Conservation (phyloP, 1,140 invertebrate species). For the Drosophila truncata region DNA sequence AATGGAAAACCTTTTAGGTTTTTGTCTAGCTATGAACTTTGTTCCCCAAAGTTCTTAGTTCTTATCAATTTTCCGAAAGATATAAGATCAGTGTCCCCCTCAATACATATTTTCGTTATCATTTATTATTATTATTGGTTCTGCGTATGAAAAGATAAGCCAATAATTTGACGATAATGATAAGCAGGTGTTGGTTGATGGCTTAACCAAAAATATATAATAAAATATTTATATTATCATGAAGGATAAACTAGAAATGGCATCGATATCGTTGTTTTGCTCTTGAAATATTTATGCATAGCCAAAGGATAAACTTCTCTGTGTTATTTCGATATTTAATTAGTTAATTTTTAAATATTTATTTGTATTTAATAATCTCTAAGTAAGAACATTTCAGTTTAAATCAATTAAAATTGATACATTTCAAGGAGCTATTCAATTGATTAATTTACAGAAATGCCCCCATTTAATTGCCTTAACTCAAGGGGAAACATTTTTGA, state of each 20-base stretch:
- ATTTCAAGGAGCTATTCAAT: background rate
- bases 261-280: no score
- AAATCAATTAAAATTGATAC: background rate
- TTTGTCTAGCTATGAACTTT: background rate
- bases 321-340: no score
- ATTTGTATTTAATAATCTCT: background rate
- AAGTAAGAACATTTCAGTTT: background rate
- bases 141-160: constrained; percentile 4
- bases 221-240: background rate
- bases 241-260: background rate
- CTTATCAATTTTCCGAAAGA: background rate
- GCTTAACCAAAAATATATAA: background rate
- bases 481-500: constrained; percentile 18
- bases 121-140: constrained; percentile 11
- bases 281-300: no score
- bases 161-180: constrained; percentile 1
- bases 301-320: no score
- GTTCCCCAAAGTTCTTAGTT: background rate
- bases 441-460: constrained; percentile 28
- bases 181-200: background rate
- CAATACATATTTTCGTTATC: constrained; percentile 3
- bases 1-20: background rate
- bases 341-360: background rate
- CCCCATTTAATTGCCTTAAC: constrained; percentile 9
- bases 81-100: background rate